phyloP scores from a whole-genome alignment of 2,888 invertebrate species.

The Parnassius apollo region DNA sequence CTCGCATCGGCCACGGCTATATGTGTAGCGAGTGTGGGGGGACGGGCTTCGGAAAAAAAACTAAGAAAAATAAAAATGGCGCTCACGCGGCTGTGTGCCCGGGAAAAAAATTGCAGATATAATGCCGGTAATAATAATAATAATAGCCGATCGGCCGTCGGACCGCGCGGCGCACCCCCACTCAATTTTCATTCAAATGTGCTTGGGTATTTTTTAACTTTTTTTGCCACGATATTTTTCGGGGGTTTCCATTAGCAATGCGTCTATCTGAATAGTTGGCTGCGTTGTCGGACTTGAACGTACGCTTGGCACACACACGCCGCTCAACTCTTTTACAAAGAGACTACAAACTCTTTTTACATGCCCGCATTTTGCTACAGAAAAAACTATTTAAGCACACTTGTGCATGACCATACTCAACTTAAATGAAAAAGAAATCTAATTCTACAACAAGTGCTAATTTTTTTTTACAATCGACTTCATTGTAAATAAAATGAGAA shows the following conservation, averaged over 20 bases:
- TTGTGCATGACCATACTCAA: too few species aligned
- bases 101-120: constrained; percentile 80
- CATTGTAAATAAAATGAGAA: too few species aligned
- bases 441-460: too few species aligned
- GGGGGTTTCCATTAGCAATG: constrained; percentile 75
- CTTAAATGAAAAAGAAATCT: too few species aligned
- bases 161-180: constrained; percentile 61
- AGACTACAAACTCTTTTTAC: constrained; percentile 19
- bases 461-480: too few species aligned
- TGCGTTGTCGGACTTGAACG: constrained; percentile 45
- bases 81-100: constrained; percentile 61
- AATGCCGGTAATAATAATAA: constrained; percentile 81
- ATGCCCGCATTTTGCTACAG: constrained; percentile 2
- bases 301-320: constrained; percentile 15
- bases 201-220: constrained; percentile 68
- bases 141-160: constrained; percentile 74
- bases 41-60: constrained; percentile 61
- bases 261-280: constrained; percentile 61
- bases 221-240: constrained; percentile 74
- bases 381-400: too few species aligned
- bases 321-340: constrained; percentile 19
- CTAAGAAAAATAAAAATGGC: constrained; percentile 76
- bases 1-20: constrained; percentile 45
- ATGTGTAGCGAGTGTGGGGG: constrained; percentile 50
- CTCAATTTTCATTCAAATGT: constrained; percentile 80